phyloP scores from a whole-genome alignment of 2,113 vertebrate species.

The Oplegnathus fasciatus region DNA sequence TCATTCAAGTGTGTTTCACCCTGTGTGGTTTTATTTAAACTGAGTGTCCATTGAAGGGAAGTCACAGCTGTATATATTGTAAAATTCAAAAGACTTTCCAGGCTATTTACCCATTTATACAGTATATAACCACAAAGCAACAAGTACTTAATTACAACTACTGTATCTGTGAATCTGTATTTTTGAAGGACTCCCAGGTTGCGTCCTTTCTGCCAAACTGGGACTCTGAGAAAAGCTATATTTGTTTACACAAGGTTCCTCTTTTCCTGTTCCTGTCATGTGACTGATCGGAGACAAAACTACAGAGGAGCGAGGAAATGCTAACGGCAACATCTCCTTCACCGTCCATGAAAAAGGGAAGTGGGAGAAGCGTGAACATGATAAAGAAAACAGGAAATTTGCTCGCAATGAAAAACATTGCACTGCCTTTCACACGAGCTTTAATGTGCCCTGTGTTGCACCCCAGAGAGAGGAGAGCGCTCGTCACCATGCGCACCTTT shows the following conservation, averaged over 20 bases:
- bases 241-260: conserved; percentile 69
- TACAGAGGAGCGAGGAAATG: conserved; percentile 62
- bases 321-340: conserved; percentile 62
- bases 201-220: conserved; percentile 45
- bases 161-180: conserved; percentile 32
- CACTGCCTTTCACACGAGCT: conserved; percentile 50
- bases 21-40: background rate
- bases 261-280: conserved; percentile 77
- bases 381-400: conserved; percentile 85
- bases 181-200: conserved; percentile 28
- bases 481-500: conserved; percentile 47
- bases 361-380: conserved; percentile 61
- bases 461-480: conserved; percentile 12
- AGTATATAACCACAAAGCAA: background rate
- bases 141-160: background rate
- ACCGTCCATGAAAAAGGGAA: conserved; percentile 79
- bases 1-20: conserved; percentile 9
- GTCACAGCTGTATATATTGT: background rate
- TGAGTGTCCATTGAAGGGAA: background rate
- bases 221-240: conserved; percentile 54
- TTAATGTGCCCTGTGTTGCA: conserved; percentile 28
- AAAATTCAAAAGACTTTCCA: background rate
- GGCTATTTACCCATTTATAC: background rate
- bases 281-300: conserved; percentile 72
- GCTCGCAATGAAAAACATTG: conserved; percentile 58